Base-by-base conservation (phyloP, 2,888 invertebrate genomes). In the Mellilla xanthometata region DNA sequence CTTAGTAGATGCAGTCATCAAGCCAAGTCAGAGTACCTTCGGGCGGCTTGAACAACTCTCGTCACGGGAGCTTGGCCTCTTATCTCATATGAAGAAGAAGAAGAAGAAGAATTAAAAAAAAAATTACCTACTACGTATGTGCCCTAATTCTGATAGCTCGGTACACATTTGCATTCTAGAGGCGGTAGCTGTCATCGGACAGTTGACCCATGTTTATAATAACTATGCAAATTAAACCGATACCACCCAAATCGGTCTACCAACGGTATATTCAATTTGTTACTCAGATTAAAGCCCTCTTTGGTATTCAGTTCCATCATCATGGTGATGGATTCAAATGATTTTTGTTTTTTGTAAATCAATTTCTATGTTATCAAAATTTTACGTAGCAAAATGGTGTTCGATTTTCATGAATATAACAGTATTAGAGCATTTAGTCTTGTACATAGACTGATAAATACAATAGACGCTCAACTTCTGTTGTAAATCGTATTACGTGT, bases 151-250 rank as follows among this genome's bases (percentile, higher is more conserved):
- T 52, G 11, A 29, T 13, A 9, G 10, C 31, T 51, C 55, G 65
- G 51, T 64, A n/a, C 60, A 59, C 64, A 81, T 80, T 82, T 79
- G 77, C 79, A 81, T 81, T 72, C 60, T 68, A 71, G 78, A 80
- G 76, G 74, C 72, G 72, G 74, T 67, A 75, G 75, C 79, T 80
- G 83, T 84, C 82, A 82, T 73, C 78, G 70, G 63, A 60, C 67
- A 73, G 80, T 80, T 84, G 86, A 84, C 82, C 86, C 82, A 74
- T 84, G 87, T 83, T 85, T 85, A 87, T 84, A 86, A 88, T 87
- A 87, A 85, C 83, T 86, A 89, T 88, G 88, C 87, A 87, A 88
- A 88, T 88, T 79, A 79, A 80, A 77, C 79, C 76, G 77, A 84
- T 85, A 82, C 72, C 76, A 69, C 70, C 81, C 80, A 78, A 81